Percentiles rank a stretch among this genome's conserved stretches.
Conservation (phyloP, 2,113 vertebrate species). For the Bagarius yarrelli region DNA sequence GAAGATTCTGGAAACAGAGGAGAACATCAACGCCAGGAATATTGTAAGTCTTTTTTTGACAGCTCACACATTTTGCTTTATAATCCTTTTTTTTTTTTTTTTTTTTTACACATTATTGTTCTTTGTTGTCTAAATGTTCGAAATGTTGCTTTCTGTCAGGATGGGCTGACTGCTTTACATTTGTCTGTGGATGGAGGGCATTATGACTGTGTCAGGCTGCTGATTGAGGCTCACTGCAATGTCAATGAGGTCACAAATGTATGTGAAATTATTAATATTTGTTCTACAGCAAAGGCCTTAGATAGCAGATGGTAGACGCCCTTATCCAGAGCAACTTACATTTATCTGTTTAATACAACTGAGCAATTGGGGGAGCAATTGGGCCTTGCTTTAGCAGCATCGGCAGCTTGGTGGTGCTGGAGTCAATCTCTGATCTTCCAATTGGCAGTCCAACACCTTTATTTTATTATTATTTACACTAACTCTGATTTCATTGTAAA, state of each 20-base stretch:
- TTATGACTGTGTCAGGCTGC: slow-evolving; percentile 67
- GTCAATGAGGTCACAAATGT: slow-evolving; percentile 79
- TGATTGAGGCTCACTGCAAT: slow-evolving; percentile 73
- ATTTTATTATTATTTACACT: slow-evolving; percentile 1
- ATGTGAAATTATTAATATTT: slow-evolving; percentile 23
- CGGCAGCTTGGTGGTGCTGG: too few species aligned
- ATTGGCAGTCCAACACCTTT: neutral
- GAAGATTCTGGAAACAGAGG: slow-evolving; percentile 73
- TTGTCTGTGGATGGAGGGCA: slow-evolving; percentile 74
- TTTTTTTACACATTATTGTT: neutral
- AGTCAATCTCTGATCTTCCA: too few species aligned
- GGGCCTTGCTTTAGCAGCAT: too few species aligned
- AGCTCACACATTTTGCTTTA: neutral
- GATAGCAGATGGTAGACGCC: too few species aligned
- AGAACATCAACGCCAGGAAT: slow-evolving; percentile 76
- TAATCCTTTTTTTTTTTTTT: neutral
- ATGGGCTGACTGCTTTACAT: slow-evolving; percentile 80
- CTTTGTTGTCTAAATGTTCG: neutral
- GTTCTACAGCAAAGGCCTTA: neutral
- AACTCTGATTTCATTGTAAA: neutral
- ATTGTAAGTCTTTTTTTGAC: slow-evolving; percentile 63
- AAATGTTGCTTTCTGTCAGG: slow-evolving; percentile 64
- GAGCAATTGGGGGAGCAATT: too few species aligned
- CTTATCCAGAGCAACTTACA: too few species aligned
- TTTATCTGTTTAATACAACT: too few species aligned